These are phyloP conservation scores for Crypturellus tataupa DNA, from an alignment of 2,797 vertebrate genomes.

Conservation along the genomic window DNA sequence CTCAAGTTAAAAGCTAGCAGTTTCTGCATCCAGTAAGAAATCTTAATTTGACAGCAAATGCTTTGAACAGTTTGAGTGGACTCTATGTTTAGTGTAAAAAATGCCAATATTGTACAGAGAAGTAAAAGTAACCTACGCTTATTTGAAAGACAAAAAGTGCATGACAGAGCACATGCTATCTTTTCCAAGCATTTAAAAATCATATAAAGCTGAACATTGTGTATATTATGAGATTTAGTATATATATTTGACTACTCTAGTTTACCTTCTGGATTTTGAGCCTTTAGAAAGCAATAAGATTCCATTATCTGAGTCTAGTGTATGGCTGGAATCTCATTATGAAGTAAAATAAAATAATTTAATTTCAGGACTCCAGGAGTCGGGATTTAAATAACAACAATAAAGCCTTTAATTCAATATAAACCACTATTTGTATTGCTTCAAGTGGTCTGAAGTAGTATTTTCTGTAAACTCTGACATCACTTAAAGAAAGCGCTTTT, in stretches of 20 bases:
- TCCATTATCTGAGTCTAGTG: neutral
- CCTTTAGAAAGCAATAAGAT: neutral
- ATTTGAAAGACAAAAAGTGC: neutral
- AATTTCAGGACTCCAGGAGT: neutral
- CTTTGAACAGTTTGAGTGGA: neutral
- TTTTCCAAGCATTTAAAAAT: neutral
- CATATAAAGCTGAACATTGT: neutral
- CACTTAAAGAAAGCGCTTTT: neutral
- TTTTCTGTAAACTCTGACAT: neutral
- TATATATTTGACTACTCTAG: neutral
- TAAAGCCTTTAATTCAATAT: neutral
- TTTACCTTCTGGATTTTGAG: neutral
- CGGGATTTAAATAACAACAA: neutral
- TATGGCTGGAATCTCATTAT: neutral
- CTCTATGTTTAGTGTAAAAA: neutral
- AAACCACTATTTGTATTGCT: neutral
- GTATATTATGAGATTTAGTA: neutral
- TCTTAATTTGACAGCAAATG: neutral
- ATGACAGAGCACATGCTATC: neutral
- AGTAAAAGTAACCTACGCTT: neutral
- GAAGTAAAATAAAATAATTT: neutral
- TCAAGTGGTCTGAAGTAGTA: neutral
- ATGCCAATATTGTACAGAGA: neutral
- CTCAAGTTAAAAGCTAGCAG: neutral
- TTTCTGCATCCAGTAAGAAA: neutral